Conservation (phyloP, 2,113 vertebrate species). For the Athene noctua region DNA sequence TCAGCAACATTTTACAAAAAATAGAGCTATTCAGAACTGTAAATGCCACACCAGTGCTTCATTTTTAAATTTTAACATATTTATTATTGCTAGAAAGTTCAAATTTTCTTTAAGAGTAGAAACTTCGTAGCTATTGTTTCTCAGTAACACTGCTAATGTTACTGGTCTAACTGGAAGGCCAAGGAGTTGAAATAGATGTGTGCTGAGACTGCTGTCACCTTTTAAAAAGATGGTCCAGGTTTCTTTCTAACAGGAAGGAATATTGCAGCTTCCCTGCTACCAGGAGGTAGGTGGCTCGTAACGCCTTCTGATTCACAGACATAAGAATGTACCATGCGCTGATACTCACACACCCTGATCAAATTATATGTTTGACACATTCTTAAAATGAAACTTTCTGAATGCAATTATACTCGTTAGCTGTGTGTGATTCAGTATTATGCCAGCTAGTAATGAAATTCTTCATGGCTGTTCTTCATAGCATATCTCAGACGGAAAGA, state of each 20-base stretch:
- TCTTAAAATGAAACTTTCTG: conserved; percentile 40
- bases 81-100: neutral
- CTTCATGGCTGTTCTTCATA: neutral
- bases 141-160: neutral
- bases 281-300: neutral
- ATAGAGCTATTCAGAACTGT: neutral
- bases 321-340: neutral
- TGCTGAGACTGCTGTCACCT: neutral
- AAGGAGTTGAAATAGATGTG: neutral
- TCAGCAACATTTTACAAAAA: neutral
- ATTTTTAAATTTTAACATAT: neutral
- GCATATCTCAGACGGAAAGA: neutral
- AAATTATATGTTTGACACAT: conserved; percentile 54
- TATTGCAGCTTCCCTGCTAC: neutral
- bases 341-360: conserved; percentile 1
- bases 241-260: neutral
- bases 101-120: neutral
- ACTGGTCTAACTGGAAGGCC: neutral
- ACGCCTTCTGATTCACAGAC: neutral
- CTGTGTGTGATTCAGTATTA: conserved; percentile 39
- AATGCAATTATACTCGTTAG: neutral
- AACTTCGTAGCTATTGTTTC: neutral
- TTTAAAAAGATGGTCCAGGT: neutral
- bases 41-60: neutral
- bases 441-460: neutral